Conservation (phyloP, 2,797 vertebrate genomes). For the Emydoidea blandingii region DNA sequence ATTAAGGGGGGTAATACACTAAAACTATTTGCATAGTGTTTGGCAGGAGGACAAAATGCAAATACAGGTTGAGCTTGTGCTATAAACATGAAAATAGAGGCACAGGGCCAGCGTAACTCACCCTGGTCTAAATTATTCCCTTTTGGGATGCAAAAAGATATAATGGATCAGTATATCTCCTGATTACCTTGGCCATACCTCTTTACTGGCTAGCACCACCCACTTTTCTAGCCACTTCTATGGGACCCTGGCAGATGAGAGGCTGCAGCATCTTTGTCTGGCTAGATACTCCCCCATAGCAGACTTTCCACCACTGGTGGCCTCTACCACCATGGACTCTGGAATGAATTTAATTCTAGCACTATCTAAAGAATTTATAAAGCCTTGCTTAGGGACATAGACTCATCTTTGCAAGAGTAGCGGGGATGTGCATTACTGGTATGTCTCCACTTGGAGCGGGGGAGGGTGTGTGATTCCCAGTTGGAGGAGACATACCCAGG, state of each 20-base stretch:
- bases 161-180: neutral
- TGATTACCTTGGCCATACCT: fast-evolving
- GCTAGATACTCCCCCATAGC: neutral
- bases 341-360: neutral
- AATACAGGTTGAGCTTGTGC: neutral
- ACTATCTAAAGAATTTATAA: fast-evolving
- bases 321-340: neutral
- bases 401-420: neutral
- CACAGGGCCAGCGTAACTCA: neutral
- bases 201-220: neutral
- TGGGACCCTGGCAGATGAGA: neutral
- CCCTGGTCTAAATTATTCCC: neutral
- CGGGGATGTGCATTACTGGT: neutral
- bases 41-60: neutral
- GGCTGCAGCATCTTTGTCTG: neutral
- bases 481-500: neutral
- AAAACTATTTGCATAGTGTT: fast-evolving
- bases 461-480: neutral
- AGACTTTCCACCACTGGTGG: neutral
- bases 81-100: conserved; percentile 8
- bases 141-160: too few relatives aligned
- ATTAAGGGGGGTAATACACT: neutral
- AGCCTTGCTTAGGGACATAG: neutral
- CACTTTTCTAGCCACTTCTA: neutral
- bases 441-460: neutral